Evolutionary conservation across 2,888 invertebrate genomes (phyloP).

Genomic region (Tuta absoluta): DNA sequence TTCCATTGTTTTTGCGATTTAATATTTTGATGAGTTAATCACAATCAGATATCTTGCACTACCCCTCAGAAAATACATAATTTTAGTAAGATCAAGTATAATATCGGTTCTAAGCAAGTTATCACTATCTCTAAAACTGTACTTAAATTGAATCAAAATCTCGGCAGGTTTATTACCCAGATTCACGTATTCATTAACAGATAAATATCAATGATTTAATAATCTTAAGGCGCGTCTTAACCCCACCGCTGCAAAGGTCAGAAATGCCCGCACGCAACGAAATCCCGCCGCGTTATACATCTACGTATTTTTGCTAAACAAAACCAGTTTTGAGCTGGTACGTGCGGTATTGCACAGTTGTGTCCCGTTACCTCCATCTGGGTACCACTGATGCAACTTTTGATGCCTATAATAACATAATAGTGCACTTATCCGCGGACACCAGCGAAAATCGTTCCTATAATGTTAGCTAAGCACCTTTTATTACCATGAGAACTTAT

Average conservation of each 20-base stretch:
- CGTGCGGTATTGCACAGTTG: constrained; percentile 65
- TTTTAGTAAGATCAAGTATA: neutral
- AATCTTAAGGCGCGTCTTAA: constrained; percentile 25
- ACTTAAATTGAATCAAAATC: constrained; percentile 33
- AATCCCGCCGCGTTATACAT: constrained; percentile 50
- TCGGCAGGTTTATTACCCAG: constrained; percentile 18
- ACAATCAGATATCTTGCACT: no score
- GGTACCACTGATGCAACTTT: constrained; percentile 69
- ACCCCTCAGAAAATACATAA: neutral
- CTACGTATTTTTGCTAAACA: constrained; percentile 63
- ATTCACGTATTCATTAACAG: constrained; percentile 24
- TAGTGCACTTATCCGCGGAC: constrained; percentile 62
- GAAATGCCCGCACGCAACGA: constrained; percentile 62
- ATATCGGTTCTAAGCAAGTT: neutral
- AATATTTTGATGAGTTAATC: no score
- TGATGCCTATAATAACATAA: constrained; percentile 77
- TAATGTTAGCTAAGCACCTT: constrained; percentile 38
- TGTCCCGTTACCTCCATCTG: constrained; percentile 69
- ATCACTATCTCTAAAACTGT: neutral
- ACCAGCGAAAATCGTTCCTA: constrained; percentile 39
- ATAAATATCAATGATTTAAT: constrained; percentile 29
- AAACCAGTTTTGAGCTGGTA: constrained; percentile 66
- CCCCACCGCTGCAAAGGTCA: constrained; percentile 57
- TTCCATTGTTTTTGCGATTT: no score
- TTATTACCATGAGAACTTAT: constrained; percentile 40